Percentiles rank a stretch among this genome's conserved stretches.
Conservation (phyloP, 2,113 vertebrate species). For the Electrona antarctica region DNA sequence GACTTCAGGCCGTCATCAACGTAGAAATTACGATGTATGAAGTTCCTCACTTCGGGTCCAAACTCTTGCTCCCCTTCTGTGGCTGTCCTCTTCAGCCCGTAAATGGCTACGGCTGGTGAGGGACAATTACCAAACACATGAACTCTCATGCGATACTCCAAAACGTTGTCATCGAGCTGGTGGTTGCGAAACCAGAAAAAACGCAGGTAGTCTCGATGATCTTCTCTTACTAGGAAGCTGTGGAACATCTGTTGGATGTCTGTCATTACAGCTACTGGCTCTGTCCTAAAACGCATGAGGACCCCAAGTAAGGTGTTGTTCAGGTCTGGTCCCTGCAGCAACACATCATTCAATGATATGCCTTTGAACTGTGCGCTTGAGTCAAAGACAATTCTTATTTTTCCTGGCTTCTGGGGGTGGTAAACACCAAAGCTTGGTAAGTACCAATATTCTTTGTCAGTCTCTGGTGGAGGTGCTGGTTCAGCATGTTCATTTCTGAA, state of each 20-base stretch:
- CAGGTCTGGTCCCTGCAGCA: slow-evolving; percentile 11
- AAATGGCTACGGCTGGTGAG: no score
- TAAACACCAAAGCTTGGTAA: slow-evolving; percentile 26
- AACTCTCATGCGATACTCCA: background rate
- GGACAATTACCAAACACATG: slow-evolving; percentile 10
- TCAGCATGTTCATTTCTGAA: slow-evolving; percentile 12
- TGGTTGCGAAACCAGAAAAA: slow-evolving; percentile 21
- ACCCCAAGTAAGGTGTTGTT: slow-evolving; percentile 36
- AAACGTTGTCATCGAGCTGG: background rate
- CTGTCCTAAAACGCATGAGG: slow-evolving; percentile 11
- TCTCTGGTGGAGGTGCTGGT: background rate
- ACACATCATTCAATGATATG: slow-evolving; percentile 20
- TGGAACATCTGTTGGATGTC: slow-evolving; percentile 37
- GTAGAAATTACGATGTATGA: no score
- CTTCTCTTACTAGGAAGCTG: slow-evolving; percentile 30
- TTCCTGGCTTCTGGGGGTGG: slow-evolving; percentile 12
- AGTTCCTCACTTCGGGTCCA: no score
- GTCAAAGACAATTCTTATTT: no score
- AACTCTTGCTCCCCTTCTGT: background rate
- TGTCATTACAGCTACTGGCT: slow-evolving; percentile 14
- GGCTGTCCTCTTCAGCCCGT: background rate
- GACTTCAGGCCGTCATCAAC: no score
- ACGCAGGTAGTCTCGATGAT: slow-evolving; percentile 18
- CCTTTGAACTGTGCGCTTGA: background rate
- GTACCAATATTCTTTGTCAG: background rate